These are phyloP conservation scores for Crossocerus cetratus DNA, from an alignment of 2,888 invertebrate species.

Conservation along the genomic window DNA sequence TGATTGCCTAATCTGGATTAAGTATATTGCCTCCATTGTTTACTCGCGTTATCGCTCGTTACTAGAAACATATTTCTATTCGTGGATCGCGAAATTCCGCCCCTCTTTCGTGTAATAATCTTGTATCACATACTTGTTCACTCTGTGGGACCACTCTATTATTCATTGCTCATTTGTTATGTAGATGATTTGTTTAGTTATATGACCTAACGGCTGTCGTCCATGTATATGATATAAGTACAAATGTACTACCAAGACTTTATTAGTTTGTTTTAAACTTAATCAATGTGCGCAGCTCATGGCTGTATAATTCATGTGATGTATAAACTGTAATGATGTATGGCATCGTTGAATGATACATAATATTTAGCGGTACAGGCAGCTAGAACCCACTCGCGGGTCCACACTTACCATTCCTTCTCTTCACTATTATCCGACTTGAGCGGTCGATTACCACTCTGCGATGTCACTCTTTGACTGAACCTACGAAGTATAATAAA, in stretches of 20 bases:
- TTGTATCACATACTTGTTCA: no score
- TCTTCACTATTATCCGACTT: slow-evolving; percentile 75
- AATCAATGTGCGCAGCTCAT: slow-evolving; percentile 28
- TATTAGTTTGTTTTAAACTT: no score
- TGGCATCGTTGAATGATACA: slow-evolving; percentile 48
- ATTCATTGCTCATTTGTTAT: no score
- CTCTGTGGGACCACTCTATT: no score
- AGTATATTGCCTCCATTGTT: no score
- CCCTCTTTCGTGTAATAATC: no score
- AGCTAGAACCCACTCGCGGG: slow-evolving; percentile 61
- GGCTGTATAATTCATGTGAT: slow-evolving; percentile 23
- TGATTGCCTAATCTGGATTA: no score
- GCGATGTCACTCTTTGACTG: slow-evolving; percentile 76
- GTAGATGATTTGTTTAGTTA: neutral
- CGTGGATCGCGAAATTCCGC: no score
- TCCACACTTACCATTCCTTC: slow-evolving; percentile 75
- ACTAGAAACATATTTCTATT: no score
- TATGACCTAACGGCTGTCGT: slow-evolving; percentile 37
- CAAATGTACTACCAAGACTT: neutral
- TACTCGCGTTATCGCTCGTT: no score
- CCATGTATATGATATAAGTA: slow-evolving; percentile 2
- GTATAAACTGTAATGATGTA: slow-evolving; percentile 42
- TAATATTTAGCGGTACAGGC: slow-evolving; percentile 56
- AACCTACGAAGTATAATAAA: slow-evolving; percentile 73
- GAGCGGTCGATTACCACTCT: slow-evolving; percentile 74